These are phyloP conservation scores for Salminus brasiliensis DNA, from an alignment of 2,113 vertebrate genomes.

Conservation along the genomic window DNA sequence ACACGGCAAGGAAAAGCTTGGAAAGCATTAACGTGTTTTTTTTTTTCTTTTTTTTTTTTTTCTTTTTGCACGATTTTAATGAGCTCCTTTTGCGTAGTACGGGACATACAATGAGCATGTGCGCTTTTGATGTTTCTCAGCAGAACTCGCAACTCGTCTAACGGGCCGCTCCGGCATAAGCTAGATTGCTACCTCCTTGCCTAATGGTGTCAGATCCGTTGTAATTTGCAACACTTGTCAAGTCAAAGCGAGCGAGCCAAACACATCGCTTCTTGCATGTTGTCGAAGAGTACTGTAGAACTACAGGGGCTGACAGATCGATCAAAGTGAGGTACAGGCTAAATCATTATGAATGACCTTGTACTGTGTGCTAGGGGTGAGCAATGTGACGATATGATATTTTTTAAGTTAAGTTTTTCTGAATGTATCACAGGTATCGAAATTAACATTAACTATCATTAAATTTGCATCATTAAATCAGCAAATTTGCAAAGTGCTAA, in stretches of 20 bases:
- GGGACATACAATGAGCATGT: neutral
- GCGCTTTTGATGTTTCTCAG: neutral
- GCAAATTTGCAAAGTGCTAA: too few relatives aligned
- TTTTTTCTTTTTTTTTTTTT: neutral
- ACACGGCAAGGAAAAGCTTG: constrained; percentile 26
- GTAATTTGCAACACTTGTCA: constrained; percentile 23
- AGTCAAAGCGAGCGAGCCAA: constrained; percentile 14
- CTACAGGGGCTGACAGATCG: neutral
- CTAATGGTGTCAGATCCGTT: neutral
- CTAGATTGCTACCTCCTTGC: neutral
- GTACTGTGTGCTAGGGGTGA: neutral
- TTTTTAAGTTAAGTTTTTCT: too few relatives aligned
- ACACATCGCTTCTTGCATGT: neutral
- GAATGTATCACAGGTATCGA: too few relatives aligned
- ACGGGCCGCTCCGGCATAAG: neutral
- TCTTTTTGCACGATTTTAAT: constrained; percentile 5
- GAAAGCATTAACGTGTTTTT: constrained; percentile 16
- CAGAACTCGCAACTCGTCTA: neutral
- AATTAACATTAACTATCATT: too few relatives aligned
- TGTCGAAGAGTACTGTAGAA: neutral
- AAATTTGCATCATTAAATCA: too few relatives aligned
- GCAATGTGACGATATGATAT: too few relatives aligned
- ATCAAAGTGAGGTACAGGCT: neutral
- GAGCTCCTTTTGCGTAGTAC: neutral
- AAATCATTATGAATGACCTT: neutral